These are phyloP conservation scores for Hydrolagus affinis DNA, from an alignment of 2,113 vertebrate species.

Conservation along the genomic window DNA sequence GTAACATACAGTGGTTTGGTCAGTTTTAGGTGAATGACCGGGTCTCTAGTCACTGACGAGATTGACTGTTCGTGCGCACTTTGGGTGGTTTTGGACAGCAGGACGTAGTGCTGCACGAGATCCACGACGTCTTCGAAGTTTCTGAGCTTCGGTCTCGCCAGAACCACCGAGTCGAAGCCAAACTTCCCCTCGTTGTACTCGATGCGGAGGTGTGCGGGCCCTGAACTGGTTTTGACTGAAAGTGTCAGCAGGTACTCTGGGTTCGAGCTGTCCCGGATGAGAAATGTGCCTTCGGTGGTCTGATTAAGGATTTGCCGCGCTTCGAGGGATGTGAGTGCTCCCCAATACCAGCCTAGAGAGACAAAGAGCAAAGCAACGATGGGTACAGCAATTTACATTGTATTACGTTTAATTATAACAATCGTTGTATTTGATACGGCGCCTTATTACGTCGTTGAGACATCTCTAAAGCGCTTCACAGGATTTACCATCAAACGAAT, in stretches of 20 bases:
- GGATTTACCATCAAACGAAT: no score
- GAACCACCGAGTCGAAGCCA: constrained; percentile 41
- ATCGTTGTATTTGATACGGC: no score
- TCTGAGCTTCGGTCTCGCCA: constrained; percentile 41
- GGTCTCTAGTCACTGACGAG: constrained; percentile 6
- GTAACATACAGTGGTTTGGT: constrained; percentile 36
- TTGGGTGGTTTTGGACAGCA: constrained; percentile 32
- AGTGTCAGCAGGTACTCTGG: constrained; percentile 42
- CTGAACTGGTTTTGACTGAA: constrained; percentile 42
- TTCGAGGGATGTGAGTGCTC: constrained; percentile 40
- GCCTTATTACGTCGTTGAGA: no score
- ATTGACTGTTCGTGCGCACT: neutral
- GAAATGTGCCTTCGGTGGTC: constrained; percentile 40
- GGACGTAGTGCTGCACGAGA: constrained; percentile 42
- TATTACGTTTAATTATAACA: neutral
- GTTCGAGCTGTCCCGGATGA: constrained; percentile 43
- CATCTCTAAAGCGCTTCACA: no score
- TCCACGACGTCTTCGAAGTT: constrained; percentile 42
- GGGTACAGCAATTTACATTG: neutral
- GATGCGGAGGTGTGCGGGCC: constrained; percentile 45
- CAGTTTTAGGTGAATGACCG: constrained; percentile 40
- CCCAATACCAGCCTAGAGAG: constrained; percentile 47
- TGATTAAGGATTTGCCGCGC: constrained; percentile 40
- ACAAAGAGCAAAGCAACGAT: neutral
- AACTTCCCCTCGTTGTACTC: constrained; percentile 39